Conservation (phyloP, 2,113 vertebrate species). For the Regulus satrapa region DNA sequence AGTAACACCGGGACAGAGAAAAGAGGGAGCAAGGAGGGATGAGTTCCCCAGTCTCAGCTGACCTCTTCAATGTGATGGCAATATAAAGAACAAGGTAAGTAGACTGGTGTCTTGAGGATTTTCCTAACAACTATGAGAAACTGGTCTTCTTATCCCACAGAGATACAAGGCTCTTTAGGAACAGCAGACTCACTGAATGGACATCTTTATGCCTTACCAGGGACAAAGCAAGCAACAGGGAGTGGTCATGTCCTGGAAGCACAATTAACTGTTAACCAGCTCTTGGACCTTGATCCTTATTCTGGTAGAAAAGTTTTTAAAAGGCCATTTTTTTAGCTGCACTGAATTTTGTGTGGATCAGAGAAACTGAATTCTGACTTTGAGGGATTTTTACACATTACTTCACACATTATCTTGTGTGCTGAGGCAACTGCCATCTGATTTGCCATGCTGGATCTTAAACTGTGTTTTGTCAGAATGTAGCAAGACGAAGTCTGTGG, state of each 20-base stretch:
- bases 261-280: background rate
- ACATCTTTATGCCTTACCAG: background rate
- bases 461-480: background rate
- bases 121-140: background rate
- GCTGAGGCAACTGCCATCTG: background rate
- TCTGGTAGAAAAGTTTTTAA: background rate
- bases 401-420: background rate
- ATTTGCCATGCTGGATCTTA: background rate
- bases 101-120: background rate
- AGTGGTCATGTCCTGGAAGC: background rate
- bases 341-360: background rate
- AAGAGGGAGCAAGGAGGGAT: background rate
- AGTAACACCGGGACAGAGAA: background rate
- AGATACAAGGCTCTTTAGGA: background rate
- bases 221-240: background rate
- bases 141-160: fast-evolving
- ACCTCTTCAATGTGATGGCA: fast-evolving
- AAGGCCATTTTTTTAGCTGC: background rate
- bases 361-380: background rate
- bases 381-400: background rate
- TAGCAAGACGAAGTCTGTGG: background rate
- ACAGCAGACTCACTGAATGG: background rate
- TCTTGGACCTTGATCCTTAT: background rate
- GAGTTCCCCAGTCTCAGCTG: background rate
- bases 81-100: background rate